Evolutionary conservation across 2,113 vertebrate species (phyloP).

Genomic region (Cheirogaleus medius): DNA sequence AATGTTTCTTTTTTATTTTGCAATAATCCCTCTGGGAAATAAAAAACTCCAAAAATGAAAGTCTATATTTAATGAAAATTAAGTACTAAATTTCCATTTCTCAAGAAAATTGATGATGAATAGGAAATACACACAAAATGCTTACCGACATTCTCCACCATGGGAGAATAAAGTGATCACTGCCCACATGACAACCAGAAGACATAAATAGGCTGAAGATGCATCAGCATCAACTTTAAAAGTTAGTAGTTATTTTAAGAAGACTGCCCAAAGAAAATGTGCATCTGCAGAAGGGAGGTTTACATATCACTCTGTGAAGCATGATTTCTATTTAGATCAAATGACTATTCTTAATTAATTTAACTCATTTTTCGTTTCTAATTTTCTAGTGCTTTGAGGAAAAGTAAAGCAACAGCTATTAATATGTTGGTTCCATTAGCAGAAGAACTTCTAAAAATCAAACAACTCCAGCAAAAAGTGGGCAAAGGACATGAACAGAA

Average conservation of each 20-base stretch:
- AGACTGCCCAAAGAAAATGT: not conserved
- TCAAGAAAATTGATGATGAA: not conserved
- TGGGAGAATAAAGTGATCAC: not conserved
- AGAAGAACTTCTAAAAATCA: not conserved
- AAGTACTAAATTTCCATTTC: not conserved
- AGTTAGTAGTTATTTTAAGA: slow-evolving; percentile 21
- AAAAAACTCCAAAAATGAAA: slow-evolving; percentile 3
- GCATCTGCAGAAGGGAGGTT: not conserved
- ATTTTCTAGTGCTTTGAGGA: slow-evolving; percentile 26
- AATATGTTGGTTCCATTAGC: not conserved
- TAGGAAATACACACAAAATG: not conserved
- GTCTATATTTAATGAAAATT: not conserved
- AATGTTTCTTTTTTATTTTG: not conserved
- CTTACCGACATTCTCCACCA: not conserved
- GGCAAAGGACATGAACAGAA: too few species aligned
- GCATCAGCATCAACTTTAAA: not conserved
- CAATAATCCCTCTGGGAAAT: not conserved
- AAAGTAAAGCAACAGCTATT: slow-evolving; percentile 37
- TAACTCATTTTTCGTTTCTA: slow-evolving; percentile 15
- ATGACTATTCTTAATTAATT: slow-evolving; percentile 16
- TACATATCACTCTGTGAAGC: not conserved
- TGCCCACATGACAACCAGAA: not conserved
- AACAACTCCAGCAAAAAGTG: too few species aligned
- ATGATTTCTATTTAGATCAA: slow-evolving; percentile 39
- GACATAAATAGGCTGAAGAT: not conserved